Percentiles rank a stretch among this genome's conserved stretches.
phyloP scores from a whole-genome alignment of 2,113 vertebrate genomes.

The Odocoileus virginianus region DNA sequence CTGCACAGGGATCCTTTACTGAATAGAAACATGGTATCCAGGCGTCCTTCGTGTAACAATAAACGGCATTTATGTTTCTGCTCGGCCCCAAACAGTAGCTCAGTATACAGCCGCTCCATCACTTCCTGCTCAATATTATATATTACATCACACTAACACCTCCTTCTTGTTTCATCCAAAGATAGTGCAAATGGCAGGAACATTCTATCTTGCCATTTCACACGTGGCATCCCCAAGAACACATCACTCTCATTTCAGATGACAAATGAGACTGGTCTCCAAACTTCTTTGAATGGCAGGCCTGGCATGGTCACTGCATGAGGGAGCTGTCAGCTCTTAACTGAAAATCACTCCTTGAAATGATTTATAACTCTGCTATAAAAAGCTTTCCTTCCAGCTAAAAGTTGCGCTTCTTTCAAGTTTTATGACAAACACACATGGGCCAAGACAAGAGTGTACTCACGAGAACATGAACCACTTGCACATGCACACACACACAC shows the following conservation, averaged over 20 bases:
- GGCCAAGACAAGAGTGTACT: background rate
- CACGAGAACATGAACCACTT: background rate
- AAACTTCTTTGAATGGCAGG: slow-evolving; percentile 51
- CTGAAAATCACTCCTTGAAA: slow-evolving; percentile 61
- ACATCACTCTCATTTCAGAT: slow-evolving; percentile 31
- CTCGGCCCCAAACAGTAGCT: background rate
- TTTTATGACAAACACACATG: slow-evolving; percentile 66
- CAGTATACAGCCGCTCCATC: background rate
- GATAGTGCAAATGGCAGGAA: slow-evolving; percentile 64
- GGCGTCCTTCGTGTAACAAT: background rate
- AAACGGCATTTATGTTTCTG: background rate
- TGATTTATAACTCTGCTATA: slow-evolving; percentile 73
- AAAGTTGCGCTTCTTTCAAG: slow-evolving; percentile 75
- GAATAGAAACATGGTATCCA: background rate
- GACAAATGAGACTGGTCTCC: slow-evolving; percentile 26
- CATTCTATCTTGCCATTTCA: slow-evolving; percentile 55
- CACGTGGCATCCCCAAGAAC: slow-evolving; percentile 42
- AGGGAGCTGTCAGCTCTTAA: slow-evolving; percentile 64
- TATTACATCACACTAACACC: slow-evolving; percentile 61
- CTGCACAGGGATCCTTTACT: background rate
- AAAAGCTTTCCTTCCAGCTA: slow-evolving; percentile 69
- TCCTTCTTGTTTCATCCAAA: slow-evolving; percentile 63
- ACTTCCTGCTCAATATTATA: background rate
- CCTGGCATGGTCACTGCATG: slow-evolving; percentile 34
- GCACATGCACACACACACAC: background rate